Conservation (phyloP, 2,113 vertebrate genomes). For the Forbesichthys papilliferus region DNA sequence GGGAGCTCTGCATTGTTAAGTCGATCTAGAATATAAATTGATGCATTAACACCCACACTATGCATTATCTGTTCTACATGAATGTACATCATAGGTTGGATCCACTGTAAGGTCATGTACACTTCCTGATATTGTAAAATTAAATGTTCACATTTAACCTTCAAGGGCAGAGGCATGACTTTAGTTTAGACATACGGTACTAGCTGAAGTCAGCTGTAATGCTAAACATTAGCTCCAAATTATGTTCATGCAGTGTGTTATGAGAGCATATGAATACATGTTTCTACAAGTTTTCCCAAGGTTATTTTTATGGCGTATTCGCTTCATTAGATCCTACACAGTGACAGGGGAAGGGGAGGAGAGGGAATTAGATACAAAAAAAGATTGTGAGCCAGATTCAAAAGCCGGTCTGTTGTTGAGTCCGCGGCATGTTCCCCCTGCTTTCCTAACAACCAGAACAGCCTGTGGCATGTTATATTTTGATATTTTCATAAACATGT, state of each 20-base stretch:
- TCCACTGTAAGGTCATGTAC: too few species aligned
- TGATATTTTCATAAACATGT: slow-evolving; percentile 63
- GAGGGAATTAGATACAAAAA: slow-evolving; percentile 19
- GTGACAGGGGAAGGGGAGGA: not conserved
- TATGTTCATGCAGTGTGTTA: not conserved
- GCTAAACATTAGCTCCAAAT: not conserved
- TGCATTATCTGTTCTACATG: too few species aligned
- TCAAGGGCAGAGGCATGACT: too few species aligned
- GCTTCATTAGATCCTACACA: slow-evolving; percentile 10
- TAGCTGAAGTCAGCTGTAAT: not conserved
- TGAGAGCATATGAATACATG: not conserved
- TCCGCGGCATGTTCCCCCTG: slow-evolving; percentile 5
- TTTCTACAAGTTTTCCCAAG: not conserved
- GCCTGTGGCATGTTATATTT: slow-evolving; percentile 58
- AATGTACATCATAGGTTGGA: too few species aligned
- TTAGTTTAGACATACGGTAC: too few species aligned
- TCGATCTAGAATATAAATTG: too few species aligned
- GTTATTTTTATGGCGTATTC: not conserved
- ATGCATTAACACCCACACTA: too few species aligned
- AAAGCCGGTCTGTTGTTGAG: slow-evolving; percentile 35
- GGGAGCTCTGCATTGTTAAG: too few species aligned
- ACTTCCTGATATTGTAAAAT: too few species aligned
- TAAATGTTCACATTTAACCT: not conserved
- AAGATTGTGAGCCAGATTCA: slow-evolving; percentile 23
- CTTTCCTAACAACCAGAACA: slow-evolving; percentile 47